Percentiles rank a stretch among this genome's conserved stretches.
Evolutionary conservation across 2,888 invertebrate species (phyloP).

Genomic region (Drosophila algonquin): DNA sequence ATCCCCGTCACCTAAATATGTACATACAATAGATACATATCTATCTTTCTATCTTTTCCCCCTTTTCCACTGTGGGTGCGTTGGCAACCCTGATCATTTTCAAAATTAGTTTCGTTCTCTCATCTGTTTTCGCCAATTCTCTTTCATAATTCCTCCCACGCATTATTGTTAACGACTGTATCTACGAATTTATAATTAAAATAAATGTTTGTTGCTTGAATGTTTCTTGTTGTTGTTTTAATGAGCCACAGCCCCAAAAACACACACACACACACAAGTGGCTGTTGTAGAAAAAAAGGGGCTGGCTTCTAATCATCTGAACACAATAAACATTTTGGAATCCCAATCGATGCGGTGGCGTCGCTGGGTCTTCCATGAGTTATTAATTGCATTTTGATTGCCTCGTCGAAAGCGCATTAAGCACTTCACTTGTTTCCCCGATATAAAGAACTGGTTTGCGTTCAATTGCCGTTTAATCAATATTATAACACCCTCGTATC

Average conservation of each 20-base stretch:
- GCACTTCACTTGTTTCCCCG: conserved; percentile 33
- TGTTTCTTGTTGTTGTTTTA: neutral
- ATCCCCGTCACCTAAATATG: neutral
- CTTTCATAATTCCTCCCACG: conserved; percentile 51
- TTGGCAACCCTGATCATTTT: conserved; percentile 43
- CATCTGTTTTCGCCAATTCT: conserved; percentile 30
- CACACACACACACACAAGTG: conserved; percentile 31
- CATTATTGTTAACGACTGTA: conserved; percentile 17
- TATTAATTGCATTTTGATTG: conserved; percentile 68
- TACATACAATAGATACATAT: too few relatives aligned
- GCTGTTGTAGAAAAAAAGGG: conserved; percentile 26
- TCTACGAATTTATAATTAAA: conserved; percentile 51
- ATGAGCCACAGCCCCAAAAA: conserved; percentile 16
- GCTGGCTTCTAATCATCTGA: conserved; percentile 26
- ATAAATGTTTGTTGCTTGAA: conserved; percentile 23
- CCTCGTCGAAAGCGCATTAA: conserved; percentile 55
- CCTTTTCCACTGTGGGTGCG: neutral
- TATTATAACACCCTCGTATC: conserved; percentile 27
- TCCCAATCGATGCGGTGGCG: conserved; percentile 17
- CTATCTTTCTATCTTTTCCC: neutral
- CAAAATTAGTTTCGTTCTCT: conserved; percentile 4
- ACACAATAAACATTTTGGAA: conserved; percentile 15
- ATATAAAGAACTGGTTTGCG: conserved; percentile 40
- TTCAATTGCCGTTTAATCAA: conserved; percentile 40
- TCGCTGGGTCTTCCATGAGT: conserved; percentile 18